phyloP scores from a whole-genome alignment of 1,140 invertebrate species.

The Micrasema minimum region DNA sequence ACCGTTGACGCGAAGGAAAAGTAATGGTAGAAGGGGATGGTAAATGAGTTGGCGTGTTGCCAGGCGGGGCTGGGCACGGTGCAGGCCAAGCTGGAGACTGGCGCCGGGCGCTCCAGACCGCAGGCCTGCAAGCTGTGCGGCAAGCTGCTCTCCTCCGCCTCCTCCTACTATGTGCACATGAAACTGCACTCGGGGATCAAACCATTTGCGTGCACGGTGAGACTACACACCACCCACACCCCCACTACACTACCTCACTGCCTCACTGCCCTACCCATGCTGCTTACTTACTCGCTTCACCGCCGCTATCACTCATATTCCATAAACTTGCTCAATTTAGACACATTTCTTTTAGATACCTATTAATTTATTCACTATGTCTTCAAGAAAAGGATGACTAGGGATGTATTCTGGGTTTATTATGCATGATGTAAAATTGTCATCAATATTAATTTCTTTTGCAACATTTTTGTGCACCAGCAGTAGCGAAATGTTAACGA shows the following conservation, averaged over 20 bases:
- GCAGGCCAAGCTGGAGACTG: conserved; percentile 64
- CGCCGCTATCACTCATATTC: neutral
- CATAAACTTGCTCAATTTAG: no score
- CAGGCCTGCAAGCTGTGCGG: conserved; percentile 81
- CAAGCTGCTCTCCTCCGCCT: conserved; percentile 78
- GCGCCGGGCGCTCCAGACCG: conserved; percentile 67
- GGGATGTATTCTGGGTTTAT: no score
- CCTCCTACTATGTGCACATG: conserved; percentile 84
- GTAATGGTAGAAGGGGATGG: no score
- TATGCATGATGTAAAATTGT: no score
- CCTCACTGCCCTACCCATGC: neutral
- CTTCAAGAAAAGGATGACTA: no score
- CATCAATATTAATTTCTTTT: no score
- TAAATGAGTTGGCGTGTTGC: conserved; percentile 56
- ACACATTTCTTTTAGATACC: no score
- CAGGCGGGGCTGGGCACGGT: conserved; percentile 64
- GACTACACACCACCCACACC: conserved; percentile 41
- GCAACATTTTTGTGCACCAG: no score
- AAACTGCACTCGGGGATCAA: conserved; percentile 82
- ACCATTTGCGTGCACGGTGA: conserved; percentile 81
- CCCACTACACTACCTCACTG: neutral
- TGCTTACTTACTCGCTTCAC: neutral
- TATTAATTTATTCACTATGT: no score
- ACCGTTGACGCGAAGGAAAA: no score
- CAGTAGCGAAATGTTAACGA: no score